phyloP scores from a whole-genome alignment of 2,888 invertebrate species.

The Agrypnus murinus region DNA sequence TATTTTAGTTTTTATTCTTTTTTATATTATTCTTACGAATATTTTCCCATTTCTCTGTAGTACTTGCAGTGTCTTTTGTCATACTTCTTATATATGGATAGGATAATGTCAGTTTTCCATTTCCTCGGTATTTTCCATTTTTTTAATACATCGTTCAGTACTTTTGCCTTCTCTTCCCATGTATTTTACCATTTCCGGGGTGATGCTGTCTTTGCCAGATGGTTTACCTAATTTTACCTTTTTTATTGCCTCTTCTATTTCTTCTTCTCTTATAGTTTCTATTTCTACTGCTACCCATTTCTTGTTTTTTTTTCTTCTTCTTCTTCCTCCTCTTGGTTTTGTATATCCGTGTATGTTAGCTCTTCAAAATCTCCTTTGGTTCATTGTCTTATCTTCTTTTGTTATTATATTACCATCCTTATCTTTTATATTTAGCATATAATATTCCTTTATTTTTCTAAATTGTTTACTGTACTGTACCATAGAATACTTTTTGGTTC shows the following conservation, averaged over 20 bases:
- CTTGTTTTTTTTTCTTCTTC: too few species aligned
- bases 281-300: slow-evolving; percentile 20
- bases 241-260: too few species aligned
- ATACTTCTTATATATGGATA: slow-evolving; percentile 3
- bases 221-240: slow-evolving; percentile 26
- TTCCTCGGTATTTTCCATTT: background rate
- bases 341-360: too few species aligned
- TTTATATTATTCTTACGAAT: slow-evolving; percentile 26
- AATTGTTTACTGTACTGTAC: slow-evolving; percentile 39
- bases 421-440: too few species aligned
- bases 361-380: slow-evolving; percentile 32
- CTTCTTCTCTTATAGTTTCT: slow-evolving; percentile 24
- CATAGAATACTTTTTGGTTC: slow-evolving; percentile 33
- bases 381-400: slow-evolving; percentile 28
- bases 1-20: slow-evolving; percentile 10
- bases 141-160: slow-evolving; percentile 25
- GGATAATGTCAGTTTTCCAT: too few species aligned
- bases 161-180: slow-evolving; percentile 15
- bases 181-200: too few species aligned
- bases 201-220: slow-evolving; percentile 25
- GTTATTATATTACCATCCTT: too few species aligned
- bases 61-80: slow-evolving; percentile 16
- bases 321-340: slow-evolving; percentile 13
- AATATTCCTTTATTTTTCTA: slow-evolving; percentile 30
- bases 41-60: slow-evolving; percentile 21